Base-by-base conservation (phyloP, 2,113 vertebrate species). In the Thamnaconus septentrionalis region DNA sequence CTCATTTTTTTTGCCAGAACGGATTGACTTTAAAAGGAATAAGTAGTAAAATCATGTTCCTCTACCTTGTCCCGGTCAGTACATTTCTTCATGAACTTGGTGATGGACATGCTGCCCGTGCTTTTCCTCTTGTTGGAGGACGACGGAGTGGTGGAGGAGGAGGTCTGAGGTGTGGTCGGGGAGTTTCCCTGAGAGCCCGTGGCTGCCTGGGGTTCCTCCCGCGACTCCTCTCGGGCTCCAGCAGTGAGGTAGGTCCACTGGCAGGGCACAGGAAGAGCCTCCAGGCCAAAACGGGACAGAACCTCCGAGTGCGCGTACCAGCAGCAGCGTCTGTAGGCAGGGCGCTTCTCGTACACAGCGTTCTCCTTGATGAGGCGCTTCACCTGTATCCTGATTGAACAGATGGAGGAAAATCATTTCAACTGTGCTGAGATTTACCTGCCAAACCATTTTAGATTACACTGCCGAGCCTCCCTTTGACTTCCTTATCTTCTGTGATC, bases 231-330 rank as follows among this genome's bases (percentile, higher is more conserved):
- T 43, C 84, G 90, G 10, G 93, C 91, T 9, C 93, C 90, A 0
- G 82, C 68, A 1, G 94, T 98, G 83, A 96, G 3, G 68, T 99
- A 97, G 78, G 59, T 94, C 97, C 97, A 98, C 46, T 92, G 95
- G 80, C 95, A 95, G 0, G 97, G 97, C 50, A 99, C 94, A 0
- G 96, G 96, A 7, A 99, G 93, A 0, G 88, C 74, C 62, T 96
- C 95, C 62, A 81, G 93, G 1, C 88, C 76, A 4, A 94, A 94
- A 47, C 87, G 93, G 46, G 83, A 82, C 69, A 99, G 92, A 63
- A 98, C 94, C 5, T 96, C 93, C 0, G 89, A 61, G 58, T 96
- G 93, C 47, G 95, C 96, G 10, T 98, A 97, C 97, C 97, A 99
- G 85, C 97, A 98, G 81, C 85, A 85, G 85, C 94, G 94, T 41